These are phyloP conservation scores for Sphecodes monilicornis DNA, from an alignment of 2,888 invertebrate genomes.

Conservation along the genomic window DNA sequence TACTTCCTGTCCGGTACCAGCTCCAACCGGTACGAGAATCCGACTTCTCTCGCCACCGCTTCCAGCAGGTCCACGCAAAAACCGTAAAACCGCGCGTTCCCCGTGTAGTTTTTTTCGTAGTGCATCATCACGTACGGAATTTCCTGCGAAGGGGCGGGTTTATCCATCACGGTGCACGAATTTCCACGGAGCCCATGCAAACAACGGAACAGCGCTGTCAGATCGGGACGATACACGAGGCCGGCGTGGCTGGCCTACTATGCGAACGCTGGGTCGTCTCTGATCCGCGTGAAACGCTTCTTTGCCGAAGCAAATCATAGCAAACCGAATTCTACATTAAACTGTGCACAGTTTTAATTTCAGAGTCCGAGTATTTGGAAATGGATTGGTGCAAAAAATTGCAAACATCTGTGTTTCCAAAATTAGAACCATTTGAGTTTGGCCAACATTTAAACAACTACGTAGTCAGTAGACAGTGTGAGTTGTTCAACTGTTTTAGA, in stretches of 20 bases:
- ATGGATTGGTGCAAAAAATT: no score
- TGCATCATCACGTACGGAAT: slow-evolving; percentile 91
- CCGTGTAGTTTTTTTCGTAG: slow-evolving; percentile 89
- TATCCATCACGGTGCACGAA: not conserved
- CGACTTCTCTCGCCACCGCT: slow-evolving; percentile 88
- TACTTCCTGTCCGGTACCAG: slow-evolving; percentile 90
- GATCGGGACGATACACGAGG: slow-evolving; percentile 54
- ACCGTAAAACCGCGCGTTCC: slow-evolving; percentile 91
- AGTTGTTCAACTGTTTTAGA: no score
- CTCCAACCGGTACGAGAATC: slow-evolving; percentile 90
- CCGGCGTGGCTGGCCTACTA: slow-evolving; percentile 16
- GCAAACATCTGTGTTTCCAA: no score
- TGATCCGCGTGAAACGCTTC: not conserved
- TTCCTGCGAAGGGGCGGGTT: slow-evolving; percentile 85
- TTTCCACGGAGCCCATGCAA: slow-evolving; percentile 62
- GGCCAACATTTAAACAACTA: no score
- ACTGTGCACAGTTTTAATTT: not conserved
- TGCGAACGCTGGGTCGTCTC: not conserved
- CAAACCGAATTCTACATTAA: not conserved
- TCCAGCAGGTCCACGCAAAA: slow-evolving; percentile 92
- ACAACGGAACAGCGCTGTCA: slow-evolving; percentile 64
- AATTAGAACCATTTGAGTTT: no score
- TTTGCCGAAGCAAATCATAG: not conserved
- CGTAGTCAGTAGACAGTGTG: no score
- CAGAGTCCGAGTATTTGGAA: no score